Evolutionary conservation across 2,888 invertebrate genomes (phyloP).

Genomic region (Serripes groenlandicus): DNA sequence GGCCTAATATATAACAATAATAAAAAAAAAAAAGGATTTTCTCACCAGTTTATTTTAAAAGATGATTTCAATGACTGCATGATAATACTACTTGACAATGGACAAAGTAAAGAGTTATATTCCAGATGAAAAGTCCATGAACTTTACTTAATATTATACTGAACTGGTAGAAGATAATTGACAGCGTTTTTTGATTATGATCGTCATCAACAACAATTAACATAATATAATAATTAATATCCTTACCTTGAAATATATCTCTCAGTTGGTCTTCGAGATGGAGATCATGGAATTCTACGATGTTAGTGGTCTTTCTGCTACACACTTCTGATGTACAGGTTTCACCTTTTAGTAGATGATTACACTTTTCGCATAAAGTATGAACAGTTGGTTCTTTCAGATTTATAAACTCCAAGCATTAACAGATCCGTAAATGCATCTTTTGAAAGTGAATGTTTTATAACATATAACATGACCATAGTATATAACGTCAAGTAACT

Average conservation of each 20-base stretch:
- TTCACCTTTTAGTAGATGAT: background rate
- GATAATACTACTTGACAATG: no score
- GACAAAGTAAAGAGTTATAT: no score
- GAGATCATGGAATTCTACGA: constrained; percentile 1
- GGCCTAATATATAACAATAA: no score
- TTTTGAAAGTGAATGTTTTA: constrained; percentile 9
- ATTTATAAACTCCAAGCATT: background rate
- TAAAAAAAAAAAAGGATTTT: no score
- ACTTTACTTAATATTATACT: no score
- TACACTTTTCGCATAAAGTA: background rate
- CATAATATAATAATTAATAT: background rate
- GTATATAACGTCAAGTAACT: constrained; percentile 1
- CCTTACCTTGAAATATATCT: background rate
- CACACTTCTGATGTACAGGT: background rate
- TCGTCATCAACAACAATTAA: background rate
- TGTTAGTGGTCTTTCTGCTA: background rate
- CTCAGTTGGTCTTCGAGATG: constrained; percentile 1
- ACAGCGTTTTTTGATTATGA: no score
- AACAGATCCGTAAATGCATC: background rate
- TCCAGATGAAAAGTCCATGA: no score
- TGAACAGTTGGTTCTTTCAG: constrained; percentile 3
- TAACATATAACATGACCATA: background rate
- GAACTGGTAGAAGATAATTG: no score
- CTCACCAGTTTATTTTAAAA: no score
- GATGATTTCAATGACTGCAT: no score